A percentile compares a stretch with the other conserved stretches of the same genome.
Conservation (phyloP, 2,113 vertebrate genomes). For the Actenoides lindsayi region DNA sequence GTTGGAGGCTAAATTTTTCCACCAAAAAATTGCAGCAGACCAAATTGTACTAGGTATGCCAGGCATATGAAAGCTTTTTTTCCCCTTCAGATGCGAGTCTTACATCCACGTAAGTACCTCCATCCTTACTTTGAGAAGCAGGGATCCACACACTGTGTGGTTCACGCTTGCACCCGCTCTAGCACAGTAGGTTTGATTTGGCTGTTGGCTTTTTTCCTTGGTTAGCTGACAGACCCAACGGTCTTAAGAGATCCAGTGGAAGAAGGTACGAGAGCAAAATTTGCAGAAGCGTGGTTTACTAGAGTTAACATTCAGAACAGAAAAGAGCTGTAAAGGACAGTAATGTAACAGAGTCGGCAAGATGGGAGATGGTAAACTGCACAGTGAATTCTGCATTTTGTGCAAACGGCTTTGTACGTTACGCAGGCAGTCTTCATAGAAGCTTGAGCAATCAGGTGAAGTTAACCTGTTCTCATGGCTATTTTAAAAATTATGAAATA, state of each 20-base stretch:
- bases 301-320: slow-evolving; percentile 32
- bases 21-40: neutral
- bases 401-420: slow-evolving; percentile 62
- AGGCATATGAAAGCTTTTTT: neutral
- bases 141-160: neutral
- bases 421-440: slow-evolving; percentile 61
- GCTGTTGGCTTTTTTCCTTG: neutral
- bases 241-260: slow-evolving; percentile 51
- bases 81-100: neutral
- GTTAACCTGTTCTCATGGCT: slow-evolving; percentile 44
- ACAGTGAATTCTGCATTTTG: slow-evolving; percentile 32
- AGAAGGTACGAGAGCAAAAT: slow-evolving; percentile 47
- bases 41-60: neutral
- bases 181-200: neutral
- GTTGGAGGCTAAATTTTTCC: neutral
- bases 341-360: slow-evolving; percentile 13
- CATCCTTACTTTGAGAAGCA: neutral
- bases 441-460: slow-evolving; percentile 45
- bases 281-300: slow-evolving; percentile 56
- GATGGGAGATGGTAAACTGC: slow-evolving; percentile 47
- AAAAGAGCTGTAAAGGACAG: slow-evolving; percentile 31
- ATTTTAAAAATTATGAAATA: slow-evolving; percentile 43
- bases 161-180: neutral
- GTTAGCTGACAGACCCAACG: neutral
- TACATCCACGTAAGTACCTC: neutral